phyloP scores from a whole-genome alignment of 2,888 invertebrate species.

The Coecobrya sp. region DNA sequence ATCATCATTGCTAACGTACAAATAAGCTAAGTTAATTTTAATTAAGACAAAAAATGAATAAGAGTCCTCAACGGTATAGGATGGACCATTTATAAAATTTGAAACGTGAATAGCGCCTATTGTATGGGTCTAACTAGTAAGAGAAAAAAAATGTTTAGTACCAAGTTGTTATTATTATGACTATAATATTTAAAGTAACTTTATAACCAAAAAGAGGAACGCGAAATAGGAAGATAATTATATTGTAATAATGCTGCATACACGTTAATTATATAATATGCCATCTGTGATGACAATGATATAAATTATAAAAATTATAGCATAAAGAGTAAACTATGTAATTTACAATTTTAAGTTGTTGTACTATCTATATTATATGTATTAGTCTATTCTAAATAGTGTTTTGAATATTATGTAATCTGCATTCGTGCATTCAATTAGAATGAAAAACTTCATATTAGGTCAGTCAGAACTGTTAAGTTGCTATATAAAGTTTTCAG shows the following conservation, averaged over 20 bases:
- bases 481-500: not conserved
- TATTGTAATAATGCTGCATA: not conserved
- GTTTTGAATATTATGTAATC: not conserved
- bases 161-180: slow-evolving; percentile 23
- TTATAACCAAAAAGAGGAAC: slow-evolving; percentile 6
- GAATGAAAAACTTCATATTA: not conserved
- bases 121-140: not conserved
- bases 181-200: not conserved
- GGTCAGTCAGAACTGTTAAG: slow-evolving; percentile 33
- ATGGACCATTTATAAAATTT: slow-evolving; percentile 40
- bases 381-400: not conserved
- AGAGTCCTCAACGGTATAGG: slow-evolving; percentile 50
- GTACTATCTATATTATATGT: not conserved
- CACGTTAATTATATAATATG: slow-evolving; percentile 1
- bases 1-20: slow-evolving; percentile 61
- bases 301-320: slow-evolving; percentile 36
- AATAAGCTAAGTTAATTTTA: slow-evolving; percentile 29
- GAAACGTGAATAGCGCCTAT: not conserved
- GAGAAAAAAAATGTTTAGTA: not conserved
- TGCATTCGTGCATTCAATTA: not conserved
- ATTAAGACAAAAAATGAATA: not conserved
- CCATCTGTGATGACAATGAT: slow-evolving; percentile 69
- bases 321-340: not conserved
- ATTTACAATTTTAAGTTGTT: not conserved
- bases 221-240: slow-evolving; percentile 3